Conservation (phyloP, 2,797 vertebrate species). For the Megalops cyprinoides region DNA sequence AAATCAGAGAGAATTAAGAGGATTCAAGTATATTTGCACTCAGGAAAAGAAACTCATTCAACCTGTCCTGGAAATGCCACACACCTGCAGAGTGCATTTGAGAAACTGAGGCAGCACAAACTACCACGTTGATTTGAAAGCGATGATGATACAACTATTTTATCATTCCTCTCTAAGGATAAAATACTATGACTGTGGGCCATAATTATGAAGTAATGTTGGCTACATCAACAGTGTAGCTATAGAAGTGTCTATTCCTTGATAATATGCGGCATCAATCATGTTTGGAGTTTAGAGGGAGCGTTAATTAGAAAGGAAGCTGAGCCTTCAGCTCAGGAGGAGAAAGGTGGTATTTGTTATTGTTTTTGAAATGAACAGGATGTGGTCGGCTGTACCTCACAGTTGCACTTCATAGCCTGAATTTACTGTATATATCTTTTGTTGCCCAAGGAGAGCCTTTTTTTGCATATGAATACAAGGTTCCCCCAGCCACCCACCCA, state of each 20-base stretch:
- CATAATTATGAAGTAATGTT: slow-evolving; percentile 8
- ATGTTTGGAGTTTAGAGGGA: slow-evolving; percentile 62
- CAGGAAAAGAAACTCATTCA: slow-evolving; percentile 19
- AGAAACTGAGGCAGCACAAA: neutral
- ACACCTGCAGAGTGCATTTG: neutral
- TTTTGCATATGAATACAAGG: slow-evolving; percentile 25
- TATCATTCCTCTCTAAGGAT: neutral
- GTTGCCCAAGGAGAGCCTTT: slow-evolving; percentile 44
- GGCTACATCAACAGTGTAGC: slow-evolving; percentile 36
- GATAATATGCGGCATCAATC: slow-evolving; percentile 59
- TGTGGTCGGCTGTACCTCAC: slow-evolving; percentile 70
- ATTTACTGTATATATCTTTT: slow-evolving; percentile 45
- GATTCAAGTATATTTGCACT: slow-evolving; percentile 4
- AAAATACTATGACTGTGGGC: slow-evolving; percentile 2
- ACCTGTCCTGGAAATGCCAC: neutral
- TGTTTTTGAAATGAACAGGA: slow-evolving; percentile 66
- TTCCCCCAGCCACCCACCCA: slow-evolving; percentile 62
- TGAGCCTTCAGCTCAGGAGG: slow-evolving; percentile 61
- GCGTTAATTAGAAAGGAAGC: slow-evolving; percentile 69
- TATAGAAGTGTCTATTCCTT: slow-evolving; percentile 46
- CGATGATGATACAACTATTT: neutral
- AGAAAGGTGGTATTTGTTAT: slow-evolving; percentile 62
- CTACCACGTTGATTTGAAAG: slow-evolving; percentile 13
- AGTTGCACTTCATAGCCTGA: slow-evolving; percentile 68
- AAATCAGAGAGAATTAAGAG: slow-evolving; percentile 31